Conservation (phyloP, 2,113 vertebrate species). For the Planiliza haematocheilus region DNA sequence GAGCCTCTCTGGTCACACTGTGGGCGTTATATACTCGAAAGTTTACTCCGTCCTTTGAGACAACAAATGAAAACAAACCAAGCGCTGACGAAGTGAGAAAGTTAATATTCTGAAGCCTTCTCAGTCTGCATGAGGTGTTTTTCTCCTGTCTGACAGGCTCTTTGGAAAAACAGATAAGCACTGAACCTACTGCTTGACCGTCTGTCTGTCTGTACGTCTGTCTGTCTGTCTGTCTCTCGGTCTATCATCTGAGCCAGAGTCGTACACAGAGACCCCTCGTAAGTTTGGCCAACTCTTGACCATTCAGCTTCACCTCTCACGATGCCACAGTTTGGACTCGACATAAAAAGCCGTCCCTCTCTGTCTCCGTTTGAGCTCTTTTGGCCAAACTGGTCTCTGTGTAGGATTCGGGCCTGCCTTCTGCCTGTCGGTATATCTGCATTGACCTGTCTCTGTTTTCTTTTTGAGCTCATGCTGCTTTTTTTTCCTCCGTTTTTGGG, state of each 20-base stretch:
- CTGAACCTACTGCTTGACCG: slow-evolving; percentile 85
- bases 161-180: slow-evolving; percentile 88
- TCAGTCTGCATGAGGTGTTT: slow-evolving; percentile 80
- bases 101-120: slow-evolving; percentile 75
- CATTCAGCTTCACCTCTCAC: slow-evolving; percentile 59
- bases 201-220: slow-evolving; percentile 75
- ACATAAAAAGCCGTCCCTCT: slow-evolving; percentile 51
- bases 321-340: slow-evolving; percentile 51
- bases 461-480: slow-evolving; percentile 81
- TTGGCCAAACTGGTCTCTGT: slow-evolving; percentile 71
- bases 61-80: slow-evolving; percentile 80
- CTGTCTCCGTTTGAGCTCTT: slow-evolving; percentile 16
- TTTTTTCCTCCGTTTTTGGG: slow-evolving; percentile 80
- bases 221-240: slow-evolving; percentile 60
- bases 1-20: slow-evolving; percentile 59
- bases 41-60: slow-evolving; percentile 82
- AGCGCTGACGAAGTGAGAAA: slow-evolving; percentile 70
- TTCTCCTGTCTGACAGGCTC: slow-evolving; percentile 79
- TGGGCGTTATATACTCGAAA: slow-evolving; percentile 87
- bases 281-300: slow-evolving; percentile 61
- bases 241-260: slow-evolving; percentile 69
- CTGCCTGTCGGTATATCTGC: slow-evolving; percentile 70
- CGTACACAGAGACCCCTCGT: slow-evolving; percentile 67
- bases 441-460: slow-evolving; percentile 71
- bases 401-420: slow-evolving; percentile 65